Evolutionary conservation across 2,113 vertebrate genomes (phyloP).

Genomic region (Siniperca knerii): DNA sequence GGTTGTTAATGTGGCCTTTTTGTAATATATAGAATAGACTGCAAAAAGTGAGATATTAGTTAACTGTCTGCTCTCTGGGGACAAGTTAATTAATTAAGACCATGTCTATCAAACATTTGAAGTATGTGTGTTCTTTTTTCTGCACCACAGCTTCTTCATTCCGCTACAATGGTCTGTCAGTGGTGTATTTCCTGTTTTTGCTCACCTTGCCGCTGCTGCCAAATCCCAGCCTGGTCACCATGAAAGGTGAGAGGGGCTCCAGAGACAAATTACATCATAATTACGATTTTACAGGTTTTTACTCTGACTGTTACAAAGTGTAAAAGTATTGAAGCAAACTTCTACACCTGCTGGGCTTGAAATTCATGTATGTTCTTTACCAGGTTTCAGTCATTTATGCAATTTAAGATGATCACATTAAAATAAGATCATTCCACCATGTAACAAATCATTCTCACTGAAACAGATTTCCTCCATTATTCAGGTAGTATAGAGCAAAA

Average conservation of each 20-base stretch:
- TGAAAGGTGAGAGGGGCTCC: conserved; percentile 70
- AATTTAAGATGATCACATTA: background rate
- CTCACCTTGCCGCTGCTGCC: conserved; percentile 79
- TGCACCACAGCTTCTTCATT: conserved; percentile 74
- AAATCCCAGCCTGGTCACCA: conserved; percentile 64
- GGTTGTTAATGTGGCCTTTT: background rate
- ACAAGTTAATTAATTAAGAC: background rate
- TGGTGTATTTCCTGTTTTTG: conserved; percentile 80
- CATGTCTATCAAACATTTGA: background rate
- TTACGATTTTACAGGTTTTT: background rate
- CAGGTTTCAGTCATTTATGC: background rate
- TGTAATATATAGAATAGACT: background rate
- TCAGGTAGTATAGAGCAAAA: background rate
- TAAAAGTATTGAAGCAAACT: background rate
- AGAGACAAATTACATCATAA: background rate
- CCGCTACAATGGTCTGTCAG: conserved; percentile 80
- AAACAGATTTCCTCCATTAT: background rate
- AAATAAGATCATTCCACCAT: background rate
- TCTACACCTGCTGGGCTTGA: background rate
- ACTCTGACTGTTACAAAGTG: background rate
- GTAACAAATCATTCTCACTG: background rate
- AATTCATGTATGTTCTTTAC: background rate
- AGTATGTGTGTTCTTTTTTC: conserved; percentile 23
- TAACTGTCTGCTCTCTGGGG: background rate
- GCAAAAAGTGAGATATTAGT: background rate